These are phyloP conservation scores for Yasuhikotakia modesta DNA, from an alignment of 2,797 vertebrate species.

Conservation along the genomic window DNA sequence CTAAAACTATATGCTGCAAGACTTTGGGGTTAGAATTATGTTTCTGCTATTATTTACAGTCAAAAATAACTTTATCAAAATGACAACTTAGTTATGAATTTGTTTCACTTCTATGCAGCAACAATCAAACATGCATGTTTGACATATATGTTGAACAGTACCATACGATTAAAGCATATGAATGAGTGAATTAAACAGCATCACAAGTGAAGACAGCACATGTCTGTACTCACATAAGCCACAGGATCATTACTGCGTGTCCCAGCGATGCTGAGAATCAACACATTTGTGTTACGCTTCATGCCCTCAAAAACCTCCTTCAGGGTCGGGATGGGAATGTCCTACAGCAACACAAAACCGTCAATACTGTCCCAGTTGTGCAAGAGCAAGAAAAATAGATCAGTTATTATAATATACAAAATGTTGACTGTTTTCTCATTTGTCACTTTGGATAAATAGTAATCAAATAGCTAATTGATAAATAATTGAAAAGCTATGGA, in stretches of 20 bases:
- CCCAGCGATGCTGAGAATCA: constrained; percentile 77
- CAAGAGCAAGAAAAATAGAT: too few relatives aligned
- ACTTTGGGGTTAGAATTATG: background rate
- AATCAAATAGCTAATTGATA: too few relatives aligned
- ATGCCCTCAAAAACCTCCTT: constrained; percentile 89
- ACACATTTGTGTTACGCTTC: constrained; percentile 88
- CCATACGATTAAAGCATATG: too few relatives aligned
- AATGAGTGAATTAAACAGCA: too few relatives aligned
- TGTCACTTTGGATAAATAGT: too few relatives aligned
- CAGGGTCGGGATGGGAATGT: constrained; percentile 88
- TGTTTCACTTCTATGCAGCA: background rate
- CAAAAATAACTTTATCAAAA: background rate
- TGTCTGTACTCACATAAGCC: constrained; percentile 74
- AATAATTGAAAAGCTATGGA: too few relatives aligned
- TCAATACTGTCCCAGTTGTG: background rate
- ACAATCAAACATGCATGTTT: background rate
- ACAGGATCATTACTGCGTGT: constrained; percentile 93
- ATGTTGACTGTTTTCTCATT: too few relatives aligned
- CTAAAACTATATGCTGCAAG: background rate
- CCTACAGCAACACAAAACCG: constrained; percentile 68
- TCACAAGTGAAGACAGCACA: too few relatives aligned
- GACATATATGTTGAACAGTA: too few relatives aligned
- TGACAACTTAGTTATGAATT: background rate
- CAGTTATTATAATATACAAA: too few relatives aligned
- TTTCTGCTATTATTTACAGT: background rate